Evolutionary conservation across 30 jellyfish, hydroid and myxozoan genomes (phyloP).

Genomic region (Aurelia coerulea): DNA sequence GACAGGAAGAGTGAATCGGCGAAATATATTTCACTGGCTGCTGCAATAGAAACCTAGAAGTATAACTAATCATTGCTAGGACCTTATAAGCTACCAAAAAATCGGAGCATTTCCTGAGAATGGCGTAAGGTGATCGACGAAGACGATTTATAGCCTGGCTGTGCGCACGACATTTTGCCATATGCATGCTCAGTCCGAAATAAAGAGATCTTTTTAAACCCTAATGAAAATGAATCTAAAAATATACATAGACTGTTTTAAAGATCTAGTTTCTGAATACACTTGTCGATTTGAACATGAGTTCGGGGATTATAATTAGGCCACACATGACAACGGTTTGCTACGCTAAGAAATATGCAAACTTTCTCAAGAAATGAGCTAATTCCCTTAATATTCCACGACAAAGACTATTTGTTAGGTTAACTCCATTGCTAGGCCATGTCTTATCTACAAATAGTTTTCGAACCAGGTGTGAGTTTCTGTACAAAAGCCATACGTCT

Average conservation of each 20-base stretch:
- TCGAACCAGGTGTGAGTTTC: slow-evolving; percentile 34
- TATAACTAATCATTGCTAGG: no score
- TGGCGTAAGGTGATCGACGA: no score
- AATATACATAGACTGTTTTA: not conserved
- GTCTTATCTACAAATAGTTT: not conserved
- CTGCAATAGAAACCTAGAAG: no score
- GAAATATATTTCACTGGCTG: no score
- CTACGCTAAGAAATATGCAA: slow-evolving; percentile 17
- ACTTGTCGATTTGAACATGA: slow-evolving; percentile 13
- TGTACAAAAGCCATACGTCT: not conserved
- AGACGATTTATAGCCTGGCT: no score
- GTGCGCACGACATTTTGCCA: no score
- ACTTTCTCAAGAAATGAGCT: slow-evolving; percentile 50
- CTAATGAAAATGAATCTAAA: not conserved
- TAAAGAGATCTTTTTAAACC: no score
- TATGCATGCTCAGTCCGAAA: no score
- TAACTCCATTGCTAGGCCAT: slow-evolving; percentile 24
- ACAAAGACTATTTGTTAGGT: slow-evolving; percentile 38
- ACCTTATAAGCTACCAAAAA: no score
- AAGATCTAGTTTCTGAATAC: slow-evolving; percentile 19
- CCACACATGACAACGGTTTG: slow-evolving; percentile 49
- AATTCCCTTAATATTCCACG: slow-evolving; percentile 14
- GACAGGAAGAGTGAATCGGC: no score
- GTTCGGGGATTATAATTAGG: slow-evolving; percentile 21
- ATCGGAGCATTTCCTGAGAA: no score